Conservation (phyloP, 2,888 invertebrate species). For the Agrotis exclamationis region DNA sequence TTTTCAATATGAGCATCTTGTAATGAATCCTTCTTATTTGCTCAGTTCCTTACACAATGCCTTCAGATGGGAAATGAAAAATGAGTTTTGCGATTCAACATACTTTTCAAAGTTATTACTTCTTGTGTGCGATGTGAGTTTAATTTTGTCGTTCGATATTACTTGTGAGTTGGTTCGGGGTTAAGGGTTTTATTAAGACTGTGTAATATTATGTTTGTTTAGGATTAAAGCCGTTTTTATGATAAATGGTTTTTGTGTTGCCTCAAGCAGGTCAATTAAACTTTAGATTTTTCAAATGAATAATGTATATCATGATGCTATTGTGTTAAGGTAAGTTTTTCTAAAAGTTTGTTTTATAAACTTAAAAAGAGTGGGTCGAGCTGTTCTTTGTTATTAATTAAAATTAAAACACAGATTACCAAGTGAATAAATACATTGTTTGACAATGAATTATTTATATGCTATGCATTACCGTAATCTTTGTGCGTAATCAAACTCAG, state of each 20-base stretch:
- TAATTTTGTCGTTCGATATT: constrained; percentile 30
- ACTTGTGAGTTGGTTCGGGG: constrained; percentile 21
- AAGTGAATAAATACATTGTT: no score
- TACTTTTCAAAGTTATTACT: constrained; percentile 35
- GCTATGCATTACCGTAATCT: no score
- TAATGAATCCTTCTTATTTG: constrained; percentile 59
- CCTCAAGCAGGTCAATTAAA: not conserved
- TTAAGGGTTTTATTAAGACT: constrained; percentile 22
- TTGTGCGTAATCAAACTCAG: no score
- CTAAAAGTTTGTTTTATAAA: no score
- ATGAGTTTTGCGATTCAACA: constrained; percentile 41
- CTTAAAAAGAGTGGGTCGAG: no score
- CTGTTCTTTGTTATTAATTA: no score
- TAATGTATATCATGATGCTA: no score
- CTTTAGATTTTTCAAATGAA: not conserved
- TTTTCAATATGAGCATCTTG: constrained; percentile 65
- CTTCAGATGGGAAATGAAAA: constrained; percentile 54
- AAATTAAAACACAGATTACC: no score
- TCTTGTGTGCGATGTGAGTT: constrained; percentile 21
- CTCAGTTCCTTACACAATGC: constrained; percentile 49
- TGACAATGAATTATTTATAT: no score
- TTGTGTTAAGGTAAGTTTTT: no score
- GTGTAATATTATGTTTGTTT: not conserved
- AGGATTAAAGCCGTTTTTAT: not conserved
- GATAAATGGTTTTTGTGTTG: no score